Conservation (phyloP, 2,888 invertebrate genomes). For the Chrysolina oricalcia region DNA sequence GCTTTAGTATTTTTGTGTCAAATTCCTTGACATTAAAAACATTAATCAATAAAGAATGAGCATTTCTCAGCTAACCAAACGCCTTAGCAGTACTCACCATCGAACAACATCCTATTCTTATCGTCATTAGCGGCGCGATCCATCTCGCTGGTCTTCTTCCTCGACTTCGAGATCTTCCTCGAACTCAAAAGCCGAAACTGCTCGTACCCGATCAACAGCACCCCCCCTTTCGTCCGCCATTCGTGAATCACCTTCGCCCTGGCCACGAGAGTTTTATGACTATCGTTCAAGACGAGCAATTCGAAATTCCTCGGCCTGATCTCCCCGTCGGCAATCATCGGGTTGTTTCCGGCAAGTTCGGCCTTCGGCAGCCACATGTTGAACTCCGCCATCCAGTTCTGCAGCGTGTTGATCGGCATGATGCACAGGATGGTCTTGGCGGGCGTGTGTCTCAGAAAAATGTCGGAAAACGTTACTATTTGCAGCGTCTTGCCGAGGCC, state of each 20-base stretch:
- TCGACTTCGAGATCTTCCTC: conserved; percentile 80
- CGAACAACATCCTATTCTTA: conserved; percentile 82
- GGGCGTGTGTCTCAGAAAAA: conserved; percentile 91
- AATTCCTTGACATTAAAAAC: too few relatives aligned
- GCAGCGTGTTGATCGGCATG: conserved; percentile 98
- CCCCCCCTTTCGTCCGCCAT: conserved; percentile 93
- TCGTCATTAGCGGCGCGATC: conserved; percentile 76
- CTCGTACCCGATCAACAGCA: conserved; percentile 97
- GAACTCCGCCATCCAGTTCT: conserved; percentile 98
- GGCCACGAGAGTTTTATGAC: conserved; percentile 91
- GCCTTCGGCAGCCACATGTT: conserved; percentile 96
- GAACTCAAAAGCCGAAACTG: conserved; percentile 92
- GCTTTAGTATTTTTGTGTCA: too few relatives aligned
- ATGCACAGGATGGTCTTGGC: conserved; percentile 94
- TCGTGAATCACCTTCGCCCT: conserved; percentile 89
- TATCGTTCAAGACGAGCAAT: conserved; percentile 93
- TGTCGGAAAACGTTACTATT: conserved; percentile 96
- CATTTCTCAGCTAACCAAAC: neutral
- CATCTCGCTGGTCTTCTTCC: conserved; percentile 74
- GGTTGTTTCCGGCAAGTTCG: conserved; percentile 66
- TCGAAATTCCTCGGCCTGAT: conserved; percentile 87
- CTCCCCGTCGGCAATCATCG: conserved; percentile 77
- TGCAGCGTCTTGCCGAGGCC: conserved; percentile 98
- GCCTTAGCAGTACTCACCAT: conserved; percentile 73
- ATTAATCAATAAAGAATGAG: conserved; percentile 7